phyloP scores from a whole-genome alignment of 2,113 vertebrate species.

The Phrynosoma platyrhinos region DNA sequence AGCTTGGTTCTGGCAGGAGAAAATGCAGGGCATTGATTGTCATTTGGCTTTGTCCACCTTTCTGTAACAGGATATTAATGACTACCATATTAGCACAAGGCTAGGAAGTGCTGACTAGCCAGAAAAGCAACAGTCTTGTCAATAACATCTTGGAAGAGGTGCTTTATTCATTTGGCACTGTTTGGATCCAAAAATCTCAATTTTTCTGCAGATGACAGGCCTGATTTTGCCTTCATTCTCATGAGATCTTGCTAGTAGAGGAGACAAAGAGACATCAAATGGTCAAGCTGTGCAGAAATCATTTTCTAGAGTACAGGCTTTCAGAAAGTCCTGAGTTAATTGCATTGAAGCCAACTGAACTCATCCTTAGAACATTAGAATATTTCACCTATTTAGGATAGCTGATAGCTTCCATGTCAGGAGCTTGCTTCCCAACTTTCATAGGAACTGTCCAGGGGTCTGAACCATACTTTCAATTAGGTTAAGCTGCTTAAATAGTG shows the following conservation, averaged over 20 bases:
- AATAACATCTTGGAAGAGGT: neutral
- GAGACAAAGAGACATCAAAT: neutral
- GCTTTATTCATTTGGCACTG: neutral
- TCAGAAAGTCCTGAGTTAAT: neutral
- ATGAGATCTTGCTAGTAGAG: neutral
- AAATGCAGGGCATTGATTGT: conserved; percentile 27
- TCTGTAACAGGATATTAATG: conserved; percentile 51
- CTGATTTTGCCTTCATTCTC: neutral
- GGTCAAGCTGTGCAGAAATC: neutral
- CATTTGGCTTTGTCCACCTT: conserved; percentile 45
- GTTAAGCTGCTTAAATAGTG: no score
- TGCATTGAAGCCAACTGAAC: neutral
- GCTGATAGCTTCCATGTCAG: no score
- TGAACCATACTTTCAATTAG: no score
- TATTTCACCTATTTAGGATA: no score
- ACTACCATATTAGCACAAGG: conserved; percentile 39
- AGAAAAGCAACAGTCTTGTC: conserved; percentile 37
- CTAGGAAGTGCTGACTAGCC: conserved; percentile 51
- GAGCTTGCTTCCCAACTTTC: no score
- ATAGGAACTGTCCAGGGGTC: no score
- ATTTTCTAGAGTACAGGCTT: neutral
- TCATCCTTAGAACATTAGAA: neutral
- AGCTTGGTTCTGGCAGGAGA: conserved; percentile 38
- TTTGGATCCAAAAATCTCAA: conserved; percentile 16
- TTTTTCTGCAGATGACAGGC: conserved; percentile 6